Conservation (phyloP, 2,797 vertebrate genomes). For the Gymnodraco acuticeps region DNA sequence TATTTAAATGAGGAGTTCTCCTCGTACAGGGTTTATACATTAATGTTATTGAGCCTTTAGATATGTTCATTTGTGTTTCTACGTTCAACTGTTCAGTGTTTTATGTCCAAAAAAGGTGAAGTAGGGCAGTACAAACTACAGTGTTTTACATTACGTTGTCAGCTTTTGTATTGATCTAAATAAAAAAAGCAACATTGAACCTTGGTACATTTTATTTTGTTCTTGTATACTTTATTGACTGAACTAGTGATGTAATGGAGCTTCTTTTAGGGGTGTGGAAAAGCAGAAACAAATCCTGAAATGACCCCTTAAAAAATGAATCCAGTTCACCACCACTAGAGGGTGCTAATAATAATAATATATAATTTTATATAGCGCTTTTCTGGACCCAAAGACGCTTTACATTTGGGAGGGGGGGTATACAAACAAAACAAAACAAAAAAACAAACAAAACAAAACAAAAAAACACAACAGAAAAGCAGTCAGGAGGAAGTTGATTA, state of each 20-base stretch:
- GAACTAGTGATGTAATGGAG: too few species aligned
- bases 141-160: not conserved
- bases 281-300: not conserved
- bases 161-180: not conserved
- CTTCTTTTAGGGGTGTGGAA: not conserved
- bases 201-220: not conserved
- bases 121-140: not conserved
- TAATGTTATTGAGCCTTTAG: not conserved
- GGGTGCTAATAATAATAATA: too few species aligned
- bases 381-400: too few species aligned
- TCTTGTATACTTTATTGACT: not conserved
- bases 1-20: not conserved
- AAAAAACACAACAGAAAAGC: too few species aligned
- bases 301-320: not conserved
- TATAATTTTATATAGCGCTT: too few species aligned
- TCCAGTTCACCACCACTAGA: constrained; percentile 3
- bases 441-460: too few species aligned
- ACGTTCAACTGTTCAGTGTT: not conserved
- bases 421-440: too few species aligned
- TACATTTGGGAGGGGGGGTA: too few species aligned
- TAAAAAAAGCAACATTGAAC: not conserved
- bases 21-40: not conserved
- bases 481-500: too few species aligned
- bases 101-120: not conserved
- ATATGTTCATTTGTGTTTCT: not conserved